A percentile compares a stretch with the other conserved stretches of the same genome.
phyloP scores from a whole-genome alignment of 2,113 vertebrate genomes.

The Marmota flaviventris region DNA sequence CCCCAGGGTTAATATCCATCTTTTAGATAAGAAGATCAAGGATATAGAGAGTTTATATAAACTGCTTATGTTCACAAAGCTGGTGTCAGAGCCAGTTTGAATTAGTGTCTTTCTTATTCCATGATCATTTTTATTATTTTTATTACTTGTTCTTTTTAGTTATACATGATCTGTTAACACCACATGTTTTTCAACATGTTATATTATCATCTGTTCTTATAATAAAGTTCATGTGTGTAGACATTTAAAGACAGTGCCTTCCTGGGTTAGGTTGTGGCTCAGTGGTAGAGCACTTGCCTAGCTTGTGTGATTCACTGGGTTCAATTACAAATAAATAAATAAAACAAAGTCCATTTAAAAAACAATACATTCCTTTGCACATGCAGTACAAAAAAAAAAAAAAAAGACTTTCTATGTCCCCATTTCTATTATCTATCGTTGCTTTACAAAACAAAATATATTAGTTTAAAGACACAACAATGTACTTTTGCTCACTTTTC shows the following conservation, averaged over 20 bases:
- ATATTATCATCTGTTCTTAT: not conserved
- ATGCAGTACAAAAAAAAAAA: not conserved
- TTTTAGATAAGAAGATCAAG: not conserved
- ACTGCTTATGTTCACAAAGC: not conserved
- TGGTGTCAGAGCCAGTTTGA: not conserved
- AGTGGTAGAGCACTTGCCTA: no score
- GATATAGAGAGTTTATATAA: not conserved
- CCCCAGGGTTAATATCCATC: not conserved
- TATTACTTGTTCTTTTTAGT: no score
- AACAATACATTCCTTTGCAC: not conserved
- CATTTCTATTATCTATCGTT: not conserved
- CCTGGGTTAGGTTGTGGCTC: no score
- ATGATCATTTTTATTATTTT: not conserved
- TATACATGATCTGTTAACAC: not conserved
- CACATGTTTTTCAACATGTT: not conserved
- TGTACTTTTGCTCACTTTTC: not conserved
- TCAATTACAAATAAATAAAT: no score
- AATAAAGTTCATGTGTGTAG: not conserved
- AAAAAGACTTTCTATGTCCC: not conserved
- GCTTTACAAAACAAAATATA: not conserved
- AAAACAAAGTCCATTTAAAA: no score
- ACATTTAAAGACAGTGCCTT: not conserved
- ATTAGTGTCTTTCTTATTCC: constrained; percentile 33
- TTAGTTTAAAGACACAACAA: not conserved
- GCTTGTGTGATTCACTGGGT: no score